phyloP scores from a whole-genome alignment of 2,113 vertebrate species.

The Vimba vimba region DNA sequence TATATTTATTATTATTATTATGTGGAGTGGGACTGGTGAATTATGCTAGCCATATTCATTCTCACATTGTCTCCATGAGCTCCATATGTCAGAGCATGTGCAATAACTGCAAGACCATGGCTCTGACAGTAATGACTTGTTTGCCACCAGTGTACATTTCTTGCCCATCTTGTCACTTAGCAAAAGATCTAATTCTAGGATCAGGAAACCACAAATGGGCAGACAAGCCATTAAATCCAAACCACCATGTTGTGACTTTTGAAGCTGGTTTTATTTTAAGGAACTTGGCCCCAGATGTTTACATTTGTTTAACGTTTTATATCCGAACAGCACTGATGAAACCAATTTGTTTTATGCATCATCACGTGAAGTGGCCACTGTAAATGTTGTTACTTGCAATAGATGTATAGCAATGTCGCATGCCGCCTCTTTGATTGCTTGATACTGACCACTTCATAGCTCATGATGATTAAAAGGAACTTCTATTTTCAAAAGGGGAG shows the following conservation, averaged over 20 bases:
- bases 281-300: conserved; percentile 24
- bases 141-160: not conserved
- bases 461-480: conserved; percentile 29
- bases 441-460: conserved; percentile 40
- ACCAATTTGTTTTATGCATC: not conserved
- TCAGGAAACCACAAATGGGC: conserved; percentile 10
- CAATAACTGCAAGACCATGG: not conserved
- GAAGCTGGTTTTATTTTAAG: conserved; percentile 15
- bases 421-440: conserved; percentile 35
- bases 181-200: conserved; percentile 1
- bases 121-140: not conserved
- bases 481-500: conserved; percentile 25
- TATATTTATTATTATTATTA: not conserved
- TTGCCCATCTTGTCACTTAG: conserved; percentile 16
- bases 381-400: conserved; percentile 15
- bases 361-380: conserved; percentile 20
- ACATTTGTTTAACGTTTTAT: conserved; percentile 2
- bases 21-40: not conserved
- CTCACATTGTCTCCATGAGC: not conserved
- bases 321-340: not conserved
- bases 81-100: not conserved
- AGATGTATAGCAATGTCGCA: not conserved
- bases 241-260: not conserved
- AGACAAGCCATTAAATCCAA: not conserved
- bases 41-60: not conserved